phyloP scores from a whole-genome alignment of 2,113 vertebrate species.

The Grantiella picta region DNA sequence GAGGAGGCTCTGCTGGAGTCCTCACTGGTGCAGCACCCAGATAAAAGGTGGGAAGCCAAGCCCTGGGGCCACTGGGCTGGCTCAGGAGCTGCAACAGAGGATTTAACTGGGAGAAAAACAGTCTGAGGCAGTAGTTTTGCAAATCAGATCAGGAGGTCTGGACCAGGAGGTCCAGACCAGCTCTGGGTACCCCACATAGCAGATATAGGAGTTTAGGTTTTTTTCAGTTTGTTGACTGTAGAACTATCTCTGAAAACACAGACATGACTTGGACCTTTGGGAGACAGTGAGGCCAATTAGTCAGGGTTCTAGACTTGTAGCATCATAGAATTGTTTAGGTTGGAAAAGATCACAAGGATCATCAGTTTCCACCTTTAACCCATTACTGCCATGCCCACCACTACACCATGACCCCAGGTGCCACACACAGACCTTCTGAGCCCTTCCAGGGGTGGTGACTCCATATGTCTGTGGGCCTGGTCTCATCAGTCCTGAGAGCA shows the following conservation, averaged over 20 bases:
- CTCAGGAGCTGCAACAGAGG: background rate
- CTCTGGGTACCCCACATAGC: fast-evolving
- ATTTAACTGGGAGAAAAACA: background rate
- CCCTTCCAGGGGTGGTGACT: background rate
- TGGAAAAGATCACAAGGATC: background rate
- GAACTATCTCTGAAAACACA: background rate
- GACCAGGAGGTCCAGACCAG: background rate
- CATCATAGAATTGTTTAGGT: background rate
- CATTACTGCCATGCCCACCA: too few species aligned
- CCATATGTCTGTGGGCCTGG: fast-evolving
- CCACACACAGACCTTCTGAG: background rate
- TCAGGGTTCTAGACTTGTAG: background rate
- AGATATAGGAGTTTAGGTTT: background rate
- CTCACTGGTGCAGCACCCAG: background rate
- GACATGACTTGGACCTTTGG: background rate
- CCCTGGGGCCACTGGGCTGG: too few species aligned
- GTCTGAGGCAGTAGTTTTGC: background rate
- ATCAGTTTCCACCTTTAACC: background rate
- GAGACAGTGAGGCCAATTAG: background rate
- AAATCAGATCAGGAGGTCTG: background rate
- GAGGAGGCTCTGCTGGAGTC: background rate
- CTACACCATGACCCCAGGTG: background rate
- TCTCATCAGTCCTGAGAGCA: background rate
- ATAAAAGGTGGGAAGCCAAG: fast-evolving
- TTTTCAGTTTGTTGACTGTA: fast-evolving